Evolutionary conservation across 2,797 vertebrate species (phyloP), one percentile per base, ranked within the genome.

Genomic region (Pteropus rufus): DNA sequence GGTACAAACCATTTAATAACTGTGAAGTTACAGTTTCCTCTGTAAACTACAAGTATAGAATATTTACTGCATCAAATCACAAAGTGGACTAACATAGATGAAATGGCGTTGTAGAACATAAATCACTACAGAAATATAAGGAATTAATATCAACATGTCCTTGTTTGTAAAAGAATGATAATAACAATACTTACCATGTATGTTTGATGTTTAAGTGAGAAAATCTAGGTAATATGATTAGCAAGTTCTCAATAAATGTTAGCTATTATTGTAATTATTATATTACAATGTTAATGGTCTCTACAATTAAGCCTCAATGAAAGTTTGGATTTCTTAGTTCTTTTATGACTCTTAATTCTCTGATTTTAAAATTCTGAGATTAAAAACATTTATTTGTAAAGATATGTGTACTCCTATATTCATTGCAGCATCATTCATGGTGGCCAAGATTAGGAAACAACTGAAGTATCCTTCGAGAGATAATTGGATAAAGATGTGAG

Each of bases 311-410:
- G 44, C 10, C 52, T 86, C n/a, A 82, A 49, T n/a, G 77, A 93
- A 88, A 97, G 76, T 58, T 70, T 18, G 56, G 10, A 23, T 65
- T 89, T 80, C 44, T 95, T 84, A 96, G 44, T 89, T 88, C 46
- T 65, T 81, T 83, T 87, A 86, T n/a, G 39, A 58, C 69, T 91
- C 58, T 70, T 58, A 75, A 44, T 58, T 89, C 60, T 69, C 44
- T 83, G 77, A 60, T 60, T 89, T 72, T 65, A 2, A 83, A 85
- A 93, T 34, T 87, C 60, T 65, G 46, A 80, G 64, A 58, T 39
- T 75, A 52, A 87, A 12, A 94, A 73, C 7, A 88, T 58, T 26
- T 58, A 58, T 58, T 58, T 23, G 10, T 58, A 58, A 58, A 58
- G 56, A 58, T 58, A 58, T 11, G 26, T 58, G 24, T 58, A 58